Conservation (phyloP, 2,888 invertebrate genomes). For the Athalia rosae region DNA sequence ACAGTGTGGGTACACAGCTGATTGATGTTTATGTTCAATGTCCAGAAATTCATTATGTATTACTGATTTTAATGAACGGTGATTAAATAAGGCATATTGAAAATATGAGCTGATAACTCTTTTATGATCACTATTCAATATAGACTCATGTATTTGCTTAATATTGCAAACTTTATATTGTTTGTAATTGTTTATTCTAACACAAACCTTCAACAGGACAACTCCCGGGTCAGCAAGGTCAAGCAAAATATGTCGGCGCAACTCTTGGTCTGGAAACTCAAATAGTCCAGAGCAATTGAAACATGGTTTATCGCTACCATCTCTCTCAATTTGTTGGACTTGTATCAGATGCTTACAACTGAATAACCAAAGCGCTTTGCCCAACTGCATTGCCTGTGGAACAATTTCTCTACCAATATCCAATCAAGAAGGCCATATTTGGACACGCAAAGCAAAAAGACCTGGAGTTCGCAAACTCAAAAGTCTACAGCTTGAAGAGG, state of each 20-base stretch:
- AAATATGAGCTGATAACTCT: background rate
- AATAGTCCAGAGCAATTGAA: constrained; percentile 55
- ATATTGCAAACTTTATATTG: background rate
- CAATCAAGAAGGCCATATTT: constrained; percentile 66
- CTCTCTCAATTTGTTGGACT: constrained; percentile 76
- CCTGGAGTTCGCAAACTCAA: constrained; percentile 62
- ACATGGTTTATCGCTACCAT: constrained; percentile 67
- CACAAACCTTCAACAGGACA: constrained; percentile 8
- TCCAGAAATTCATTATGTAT: background rate
- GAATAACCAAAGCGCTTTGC: constrained; percentile 79
- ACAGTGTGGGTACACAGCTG: too few species aligned
- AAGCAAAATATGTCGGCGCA: constrained; percentile 60
- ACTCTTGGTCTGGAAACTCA: constrained; percentile 64
- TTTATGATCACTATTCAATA: too few species aligned
- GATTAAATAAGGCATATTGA: background rate
- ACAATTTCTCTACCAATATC: constrained; percentile 73
- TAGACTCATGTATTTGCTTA: too few species aligned
- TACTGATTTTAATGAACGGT: background rate
- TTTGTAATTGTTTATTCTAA: background rate
- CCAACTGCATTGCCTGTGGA: constrained; percentile 85
- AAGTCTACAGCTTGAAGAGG: constrained; percentile 55
- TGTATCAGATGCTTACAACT: constrained; percentile 85
- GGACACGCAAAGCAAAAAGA: constrained; percentile 67
- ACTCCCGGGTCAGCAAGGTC: constrained; percentile 8
- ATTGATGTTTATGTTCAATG: too few species aligned